phyloP scores from a whole-genome alignment of 2,888 invertebrate species.

The Escarpia spicata region DNA sequence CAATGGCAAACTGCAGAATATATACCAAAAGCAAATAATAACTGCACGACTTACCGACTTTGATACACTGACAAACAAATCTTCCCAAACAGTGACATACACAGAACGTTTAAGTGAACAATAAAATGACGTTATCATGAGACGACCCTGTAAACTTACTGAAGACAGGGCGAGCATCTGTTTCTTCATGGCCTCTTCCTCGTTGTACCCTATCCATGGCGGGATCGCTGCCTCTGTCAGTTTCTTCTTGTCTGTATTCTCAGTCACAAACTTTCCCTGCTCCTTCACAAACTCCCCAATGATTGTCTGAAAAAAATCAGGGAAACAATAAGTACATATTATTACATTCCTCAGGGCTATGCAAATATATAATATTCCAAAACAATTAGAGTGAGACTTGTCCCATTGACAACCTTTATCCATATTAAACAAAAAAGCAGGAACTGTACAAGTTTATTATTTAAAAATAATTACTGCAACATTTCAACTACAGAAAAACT shows the following conservation, averaged over 20 bases:
- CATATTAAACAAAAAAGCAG: no score
- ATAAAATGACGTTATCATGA: neutral
- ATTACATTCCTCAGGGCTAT: no score
- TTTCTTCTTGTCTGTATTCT: conserved; percentile 76
- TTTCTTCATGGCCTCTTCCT: conserved; percentile 92
- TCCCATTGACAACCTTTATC: no score
- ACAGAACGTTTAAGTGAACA: neutral
- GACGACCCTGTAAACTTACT: conserved; percentile 70
- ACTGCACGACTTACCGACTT: neutral
- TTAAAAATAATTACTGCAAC: no score
- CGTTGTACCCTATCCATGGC: conserved; percentile 95
- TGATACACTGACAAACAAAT: neutral
- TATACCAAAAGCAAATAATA: neutral
- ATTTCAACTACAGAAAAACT: no score
- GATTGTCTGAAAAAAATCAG: conserved; percentile 77
- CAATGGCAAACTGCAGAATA: no score
- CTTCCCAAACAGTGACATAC: neutral
- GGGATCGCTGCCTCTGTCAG: conserved; percentile 70
- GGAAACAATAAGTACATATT: neutral
- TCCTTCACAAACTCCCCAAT: conserved; percentile 97
- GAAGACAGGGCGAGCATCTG: conserved; percentile 94
- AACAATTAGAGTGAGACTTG: no score
- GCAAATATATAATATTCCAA: no score
- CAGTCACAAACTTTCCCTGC: conserved; percentile 93
- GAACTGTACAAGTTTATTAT: no score